A percentile compares a stretch with the other conserved stretches of the same genome.
These are phyloP conservation scores for Stenichneumon culpator DNA, from an alignment of 2,888 invertebrate species.

Conservation along the genomic window DNA sequence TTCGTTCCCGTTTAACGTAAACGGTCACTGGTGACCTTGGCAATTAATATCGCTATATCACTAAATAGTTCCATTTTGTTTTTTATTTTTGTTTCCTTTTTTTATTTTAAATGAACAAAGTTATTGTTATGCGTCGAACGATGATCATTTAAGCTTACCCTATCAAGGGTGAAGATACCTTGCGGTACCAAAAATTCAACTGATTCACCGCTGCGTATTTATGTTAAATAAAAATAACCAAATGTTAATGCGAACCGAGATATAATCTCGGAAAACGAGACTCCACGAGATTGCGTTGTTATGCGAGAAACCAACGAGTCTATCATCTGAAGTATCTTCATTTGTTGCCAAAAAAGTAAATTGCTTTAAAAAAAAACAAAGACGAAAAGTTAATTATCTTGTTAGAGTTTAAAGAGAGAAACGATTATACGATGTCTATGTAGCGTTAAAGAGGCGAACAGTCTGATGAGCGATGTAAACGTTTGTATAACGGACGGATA, in stretches of 20 bases:
- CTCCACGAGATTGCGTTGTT: neutral
- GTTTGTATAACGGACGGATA: slow-evolving; percentile 6
- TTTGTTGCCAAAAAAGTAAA: slow-evolving; percentile 45
- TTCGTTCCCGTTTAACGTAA: neutral
- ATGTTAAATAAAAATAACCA: slow-evolving; percentile 13
- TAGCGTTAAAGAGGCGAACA: slow-evolving; percentile 20
- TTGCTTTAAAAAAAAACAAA: slow-evolving; percentile 10
- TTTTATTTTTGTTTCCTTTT: slow-evolving; percentile 9
- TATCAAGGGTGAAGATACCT: neutral
- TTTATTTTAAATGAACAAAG: slow-evolving; percentile 16
- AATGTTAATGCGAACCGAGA: neutral
- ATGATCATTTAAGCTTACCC: slow-evolving; percentile 8
- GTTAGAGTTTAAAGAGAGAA: neutral
- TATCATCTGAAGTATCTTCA: slow-evolving; percentile 26
- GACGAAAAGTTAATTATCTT: neutral
- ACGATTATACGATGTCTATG: neutral
- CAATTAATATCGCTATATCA: neutral
- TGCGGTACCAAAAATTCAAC: slow-evolving; percentile 55
- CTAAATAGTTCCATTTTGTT: slow-evolving; percentile 7
- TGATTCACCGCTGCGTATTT: slow-evolving; percentile 68
- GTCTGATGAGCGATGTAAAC: slow-evolving; percentile 42
- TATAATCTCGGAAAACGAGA: neutral
- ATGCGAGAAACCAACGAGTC: neutral
- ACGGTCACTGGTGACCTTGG: neutral
- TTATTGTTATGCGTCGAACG: slow-evolving; percentile 1